Conservation (phyloP, 2,888 invertebrate species). For the Ormyrus thymus region DNA sequence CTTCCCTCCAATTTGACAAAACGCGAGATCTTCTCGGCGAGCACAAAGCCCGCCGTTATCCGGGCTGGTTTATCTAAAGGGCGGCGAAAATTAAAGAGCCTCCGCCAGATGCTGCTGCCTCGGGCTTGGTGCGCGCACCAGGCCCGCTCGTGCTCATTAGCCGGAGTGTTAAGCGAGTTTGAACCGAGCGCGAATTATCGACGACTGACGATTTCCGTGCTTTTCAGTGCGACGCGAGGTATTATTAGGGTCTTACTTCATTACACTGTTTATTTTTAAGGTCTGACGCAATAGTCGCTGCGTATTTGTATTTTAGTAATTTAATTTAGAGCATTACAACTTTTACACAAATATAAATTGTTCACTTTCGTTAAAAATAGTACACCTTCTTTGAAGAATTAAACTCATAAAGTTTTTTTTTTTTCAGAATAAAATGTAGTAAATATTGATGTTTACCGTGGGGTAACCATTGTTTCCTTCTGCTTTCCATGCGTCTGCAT, state of each 20-base stretch:
- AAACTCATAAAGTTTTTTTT: too few species aligned
- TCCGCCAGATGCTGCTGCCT: background rate
- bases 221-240: background rate
- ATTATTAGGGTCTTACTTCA: too few species aligned
- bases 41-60: slow-evolving; percentile 18
- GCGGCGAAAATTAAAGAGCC: slow-evolving; percentile 16
- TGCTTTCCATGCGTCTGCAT: too few species aligned
- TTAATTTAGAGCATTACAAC: too few species aligned
- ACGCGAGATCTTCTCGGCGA: background rate
- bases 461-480: too few species aligned
- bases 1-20: slow-evolving; percentile 18
- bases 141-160: background rate
- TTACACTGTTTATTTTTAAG: background rate
- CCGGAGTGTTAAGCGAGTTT: slow-evolving; percentile 32
- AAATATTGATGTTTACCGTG: too few species aligned
- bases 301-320: background rate
- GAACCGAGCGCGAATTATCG: slow-evolving; percentile 25
- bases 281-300: background rate
- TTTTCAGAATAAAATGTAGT: too few species aligned
- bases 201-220: slow-evolving; percentile 33
- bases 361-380: too few species aligned
- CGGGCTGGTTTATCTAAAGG: background rate
- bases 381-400: too few species aligned
- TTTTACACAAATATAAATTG: too few species aligned
- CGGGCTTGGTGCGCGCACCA: too few species aligned